Percentiles rank a stretch among this genome's conserved stretches.
phyloP scores from a whole-genome alignment of 2,888 invertebrate species.

The Tinea pellionella region DNA sequence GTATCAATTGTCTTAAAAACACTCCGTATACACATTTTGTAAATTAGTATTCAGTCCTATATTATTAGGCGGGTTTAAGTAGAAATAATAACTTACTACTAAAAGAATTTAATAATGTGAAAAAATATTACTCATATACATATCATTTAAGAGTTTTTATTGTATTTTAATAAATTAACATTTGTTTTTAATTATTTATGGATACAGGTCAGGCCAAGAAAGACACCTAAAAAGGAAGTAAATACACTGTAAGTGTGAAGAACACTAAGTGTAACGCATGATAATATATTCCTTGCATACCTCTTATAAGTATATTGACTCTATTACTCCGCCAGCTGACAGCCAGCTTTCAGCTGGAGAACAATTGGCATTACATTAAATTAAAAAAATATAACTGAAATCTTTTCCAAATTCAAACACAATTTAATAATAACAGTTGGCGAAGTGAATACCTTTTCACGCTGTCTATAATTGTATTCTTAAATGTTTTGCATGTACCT shows the following conservation, averaged over 20 bases:
- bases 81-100: too few species aligned
- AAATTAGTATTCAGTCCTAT: too few species aligned
- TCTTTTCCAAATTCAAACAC: neutral
- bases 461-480: neutral
- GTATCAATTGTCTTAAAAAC: neutral
- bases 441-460: neutral
- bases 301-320: neutral
- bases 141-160: too few species aligned
- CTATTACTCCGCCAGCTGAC: neutral
- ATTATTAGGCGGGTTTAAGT: too few species aligned
- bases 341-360: neutral
- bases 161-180: neutral
- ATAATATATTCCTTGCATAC: neutral
- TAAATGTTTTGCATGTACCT: neutral
- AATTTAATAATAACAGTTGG: neutral
- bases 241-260: slow-evolving; percentile 2
- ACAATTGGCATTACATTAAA: neutral
- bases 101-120: too few species aligned
- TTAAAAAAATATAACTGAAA: neutral
- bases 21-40: too few species aligned
- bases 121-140: too few species aligned
- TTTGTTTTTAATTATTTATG: neutral
- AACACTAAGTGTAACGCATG: slow-evolving; percentile 5
- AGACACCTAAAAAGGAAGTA: neutral
- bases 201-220: neutral